Base-by-base conservation (phyloP, 2,888 invertebrate genomes). In the Encarsia formosa region DNA sequence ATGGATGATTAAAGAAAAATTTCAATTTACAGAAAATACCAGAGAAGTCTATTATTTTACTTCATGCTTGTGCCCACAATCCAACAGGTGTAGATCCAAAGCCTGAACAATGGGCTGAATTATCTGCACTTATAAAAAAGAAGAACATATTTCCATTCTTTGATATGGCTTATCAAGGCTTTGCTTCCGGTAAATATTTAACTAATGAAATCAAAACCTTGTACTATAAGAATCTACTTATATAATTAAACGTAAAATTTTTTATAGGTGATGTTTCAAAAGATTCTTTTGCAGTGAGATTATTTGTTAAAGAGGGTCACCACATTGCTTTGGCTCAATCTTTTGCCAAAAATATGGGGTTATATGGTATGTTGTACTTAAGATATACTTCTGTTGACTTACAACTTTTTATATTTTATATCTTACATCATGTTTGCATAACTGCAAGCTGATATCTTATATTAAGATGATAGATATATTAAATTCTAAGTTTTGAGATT, bases 101-200 rank as follows among this genome's bases (percentile, higher is more conserved):
- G 56, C 81, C 81, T 5, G 87, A 89, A 50, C 92, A 96, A 70
- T 99, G 98, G 98, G 78, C 82, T 50, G 87, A 93, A 75, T 78
- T 98, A 2, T 92, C 93, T 1, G 72, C 82, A 62, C 75, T 93
- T 5, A 82, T 96, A 55, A 94, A 91, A 73, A 80, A 85, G 56
- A 83, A 78, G 65, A 86, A 92, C 48, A 74, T 97, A 18, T 88
- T 88, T 70, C 91, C 95, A 23, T 98, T 87, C 80, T 94, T 98
- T 73, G 98, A 99, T 76, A 94, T 97, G 95, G 98, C 98, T 29
- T 98, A 98, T 78, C 98, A 98, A 78, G 95, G 94, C 31, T 95
- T 95, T 76, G 94, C 94, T 5, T 89, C 90, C 48, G 91, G 78
- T 78, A 67, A 56, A 35, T 24, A 49, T 31, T 39, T 24, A 18